Evolutionary conservation across 2,113 vertebrate species (phyloP), one percentile per base, ranked within the genome.

Genomic region (Pseudopipra pipra): DNA sequence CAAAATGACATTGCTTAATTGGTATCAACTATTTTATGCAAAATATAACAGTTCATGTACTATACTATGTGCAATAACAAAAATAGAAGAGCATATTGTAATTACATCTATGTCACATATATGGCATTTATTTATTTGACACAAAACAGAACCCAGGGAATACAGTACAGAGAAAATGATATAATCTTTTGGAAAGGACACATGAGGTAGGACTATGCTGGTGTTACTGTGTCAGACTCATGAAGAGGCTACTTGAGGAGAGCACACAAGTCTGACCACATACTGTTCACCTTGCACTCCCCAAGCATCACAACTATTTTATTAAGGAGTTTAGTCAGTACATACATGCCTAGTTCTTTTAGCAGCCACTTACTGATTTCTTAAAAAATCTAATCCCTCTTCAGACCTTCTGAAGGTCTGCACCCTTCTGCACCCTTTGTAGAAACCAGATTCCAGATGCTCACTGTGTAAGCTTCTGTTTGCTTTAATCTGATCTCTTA

Each of bases 341-440:
- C 30, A 12, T 19, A 61, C 5, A 16, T 80, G 58, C 59, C 54
- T 68, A 39, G 23, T 56, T 94, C 41, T 89, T 92, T 84, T 49
- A 84, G 51, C 55, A 49, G 7, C 12, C 61, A 55, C 22, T 71
- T 66, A 62, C 6, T 59, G 30, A 58, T 49, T 80, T 81, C n/a
- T 81, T 86, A 16, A 55, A 86, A 66, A 86, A 72, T 39, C 54
- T 87, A 55, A 77, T 41, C 14, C 41, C 27, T 56, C 37, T 88
- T 51, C 0, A 0, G 37, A 61, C 21, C 14, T 83, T 84, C n/a
- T 89, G 51, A 71, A n/a, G n/a, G n/a, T n/a, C n/a, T n/a, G n/a
- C n/a, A n/a, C n/a, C n/a, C n/a, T 88, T 66, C 68, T n/a, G 66
- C 28, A 74, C 3, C 14, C 55, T 66, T 58, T 5, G 3, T 7